phyloP scores from a whole-genome alignment of 2,888 invertebrate species.

The Stenodera caucasica region DNA sequence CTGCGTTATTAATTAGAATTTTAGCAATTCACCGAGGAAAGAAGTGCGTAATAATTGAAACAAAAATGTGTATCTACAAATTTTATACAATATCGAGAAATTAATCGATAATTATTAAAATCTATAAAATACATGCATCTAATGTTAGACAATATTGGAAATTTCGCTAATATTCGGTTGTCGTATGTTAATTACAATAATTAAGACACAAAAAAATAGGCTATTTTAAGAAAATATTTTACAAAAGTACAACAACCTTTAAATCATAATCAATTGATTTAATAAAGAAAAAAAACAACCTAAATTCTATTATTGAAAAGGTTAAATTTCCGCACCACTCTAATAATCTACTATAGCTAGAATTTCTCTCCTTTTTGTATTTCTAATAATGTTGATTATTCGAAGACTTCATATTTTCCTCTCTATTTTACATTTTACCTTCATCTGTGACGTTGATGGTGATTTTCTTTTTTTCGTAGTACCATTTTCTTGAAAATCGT shows the following conservation, averaged over 20 bases:
- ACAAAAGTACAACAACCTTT: slow-evolving; percentile 23
- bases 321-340: no score
- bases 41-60: background rate
- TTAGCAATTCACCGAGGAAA: background rate
- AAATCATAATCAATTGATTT: background rate
- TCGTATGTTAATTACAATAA: slow-evolving; percentile 20
- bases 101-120: background rate
- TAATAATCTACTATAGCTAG: no score
- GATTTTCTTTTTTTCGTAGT: slow-evolving; percentile 9
- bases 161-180: slow-evolving; percentile 11
- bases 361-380: background rate
- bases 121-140: slow-evolving; percentile 27
- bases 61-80: background rate
- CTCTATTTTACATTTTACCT: slow-evolving; percentile 42
- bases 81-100: background rate
- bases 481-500: slow-evolving; percentile 23
- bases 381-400: slow-evolving; percentile 4
- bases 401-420: slow-evolving; percentile 39
- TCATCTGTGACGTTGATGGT: slow-evolving; percentile 27
- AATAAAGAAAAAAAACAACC: slow-evolving; percentile 26
- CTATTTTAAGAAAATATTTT: background rate
- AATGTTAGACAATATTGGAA: slow-evolving; percentile 23
- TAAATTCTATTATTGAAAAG: slow-evolving; percentile 26
- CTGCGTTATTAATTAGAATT: background rate
- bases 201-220: background rate